These are phyloP conservation scores for Trachymyrmex cornetzi DNA, from an alignment of 1,140 invertebrate genomes.

Conservation along the genomic window DNA sequence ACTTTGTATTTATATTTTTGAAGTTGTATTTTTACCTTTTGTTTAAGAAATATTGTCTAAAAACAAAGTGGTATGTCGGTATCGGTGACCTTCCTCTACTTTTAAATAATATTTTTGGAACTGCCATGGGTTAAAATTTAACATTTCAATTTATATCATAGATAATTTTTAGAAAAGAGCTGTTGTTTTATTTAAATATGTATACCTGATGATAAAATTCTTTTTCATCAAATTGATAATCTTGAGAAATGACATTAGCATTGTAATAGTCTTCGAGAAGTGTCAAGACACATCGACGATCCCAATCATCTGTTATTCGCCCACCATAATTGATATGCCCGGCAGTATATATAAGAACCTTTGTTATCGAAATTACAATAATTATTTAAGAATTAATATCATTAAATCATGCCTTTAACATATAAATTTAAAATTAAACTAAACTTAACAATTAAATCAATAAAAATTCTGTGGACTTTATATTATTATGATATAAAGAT, in stretches of 20 bases:
- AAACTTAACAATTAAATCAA: not conserved
- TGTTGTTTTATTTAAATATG: not conserved
- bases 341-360: slow-evolving; percentile 90
- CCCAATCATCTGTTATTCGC: slow-evolving; percentile 94
- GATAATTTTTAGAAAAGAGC: slow-evolving; percentile 5
- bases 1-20: too few species aligned
- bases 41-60: too few species aligned
- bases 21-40: too few species aligned
- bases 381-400: slow-evolving; percentile 4
- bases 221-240: slow-evolving; percentile 89
- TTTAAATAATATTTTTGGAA: not conserved
- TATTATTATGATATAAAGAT: not conserved
- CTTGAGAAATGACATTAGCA: slow-evolving; percentile 86
- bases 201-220: slow-evolving; percentile 89
- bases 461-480: not conserved
- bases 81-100: too few species aligned
- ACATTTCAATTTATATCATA: not conserved
- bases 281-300: slow-evolving; percentile 91
- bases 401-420: not conserved
- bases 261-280: slow-evolving; percentile 92
- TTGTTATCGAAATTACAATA: not conserved
- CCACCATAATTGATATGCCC: slow-evolving; percentile 96
- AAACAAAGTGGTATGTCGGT: too few species aligned
- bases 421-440: not conserved
- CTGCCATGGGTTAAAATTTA: not conserved